A percentile compares a stretch with the other conserved stretches of the same genome.
phyloP scores from a whole-genome alignment of 2,113 vertebrate genomes.

The Oryzias melastigma region DNA sequence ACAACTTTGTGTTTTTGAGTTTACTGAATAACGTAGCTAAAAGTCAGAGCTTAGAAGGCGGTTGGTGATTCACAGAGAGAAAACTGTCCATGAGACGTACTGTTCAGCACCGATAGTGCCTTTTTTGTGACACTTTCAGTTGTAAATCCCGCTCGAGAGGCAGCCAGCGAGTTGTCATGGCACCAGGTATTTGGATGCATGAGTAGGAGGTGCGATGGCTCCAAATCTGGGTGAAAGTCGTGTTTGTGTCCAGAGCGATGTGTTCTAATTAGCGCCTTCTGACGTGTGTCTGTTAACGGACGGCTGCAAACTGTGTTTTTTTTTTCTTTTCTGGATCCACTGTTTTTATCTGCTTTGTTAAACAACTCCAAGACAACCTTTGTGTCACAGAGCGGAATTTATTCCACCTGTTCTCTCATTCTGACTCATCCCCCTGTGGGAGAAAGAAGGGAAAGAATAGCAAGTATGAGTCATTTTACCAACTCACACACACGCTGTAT shows the following conservation, averaged over 20 bases:
- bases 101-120: slow-evolving; percentile 6
- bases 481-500: slow-evolving; percentile 18
- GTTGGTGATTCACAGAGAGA: too few relatives aligned
- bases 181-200: slow-evolving; percentile 66
- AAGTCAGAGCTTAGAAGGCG: too few relatives aligned
- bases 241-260: neutral
- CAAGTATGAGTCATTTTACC: slow-evolving; percentile 58
- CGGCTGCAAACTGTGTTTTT: too few relatives aligned
- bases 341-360: too few relatives aligned
- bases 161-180: slow-evolving; percentile 69
- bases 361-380: neutral
- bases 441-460: slow-evolving; percentile 49
- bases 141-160: slow-evolving; percentile 47
- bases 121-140: slow-evolving; percentile 32
- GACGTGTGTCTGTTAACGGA: too few relatives aligned
- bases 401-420: slow-evolving; percentile 41
- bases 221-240: slow-evolving; percentile 35
- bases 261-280: too few relatives aligned
- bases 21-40: too few relatives aligned
- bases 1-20: too few relatives aligned
- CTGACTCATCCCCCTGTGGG: slow-evolving; percentile 65
- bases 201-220: slow-evolving; percentile 67
- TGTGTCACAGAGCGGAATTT: slow-evolving; percentile 9
- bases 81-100: too few relatives aligned
- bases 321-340: too few relatives aligned